Evolutionary conservation across 2,888 invertebrate species (phyloP).

Genomic region (Caenorhabditis angaria): DNA sequence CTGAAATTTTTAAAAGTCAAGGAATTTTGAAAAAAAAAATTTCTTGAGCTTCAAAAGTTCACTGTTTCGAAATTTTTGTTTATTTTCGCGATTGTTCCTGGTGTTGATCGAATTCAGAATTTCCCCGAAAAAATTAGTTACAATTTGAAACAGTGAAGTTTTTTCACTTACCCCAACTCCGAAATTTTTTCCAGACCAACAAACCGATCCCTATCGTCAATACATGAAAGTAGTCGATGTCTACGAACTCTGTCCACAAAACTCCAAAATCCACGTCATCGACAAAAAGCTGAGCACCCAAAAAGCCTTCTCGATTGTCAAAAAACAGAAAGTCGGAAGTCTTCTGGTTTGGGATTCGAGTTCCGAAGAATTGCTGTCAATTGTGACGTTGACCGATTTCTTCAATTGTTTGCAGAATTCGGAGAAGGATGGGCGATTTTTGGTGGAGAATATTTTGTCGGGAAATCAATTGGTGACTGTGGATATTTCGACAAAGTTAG

Average conservation of each 20-base stretch:
- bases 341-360: conserved; percentile 52
- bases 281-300: conserved; percentile 40
- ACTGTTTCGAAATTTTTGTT: too few species aligned
- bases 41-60: too few species aligned
- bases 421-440: neutral
- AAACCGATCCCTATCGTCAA: conserved; percentile 57
- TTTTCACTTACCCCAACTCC: too few species aligned
- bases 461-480: conserved; percentile 37
- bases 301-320: conserved; percentile 47
- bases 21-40: too few species aligned
- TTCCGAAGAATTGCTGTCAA: neutral
- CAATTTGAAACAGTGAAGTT: too few species aligned
- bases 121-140: too few species aligned
- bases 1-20: too few species aligned
- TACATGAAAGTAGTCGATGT: conserved; percentile 59
- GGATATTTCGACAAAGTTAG: conserved; percentile 1
- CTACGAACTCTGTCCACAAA: conserved; percentile 53
- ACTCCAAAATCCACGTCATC: conserved; percentile 43
- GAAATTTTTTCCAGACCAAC: conserved; percentile 49
- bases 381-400: conserved; percentile 37
- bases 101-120: too few species aligned
- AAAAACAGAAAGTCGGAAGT: conserved; percentile 46
- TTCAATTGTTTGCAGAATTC: conserved; percentile 21
- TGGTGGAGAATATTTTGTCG: conserved; percentile 35
- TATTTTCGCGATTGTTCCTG: too few species aligned